Percentiles rank a stretch among this genome's conserved stretches.
Conservation (phyloP, 2,797 vertebrate genomes). For the Crocidura indochinensis region DNA sequence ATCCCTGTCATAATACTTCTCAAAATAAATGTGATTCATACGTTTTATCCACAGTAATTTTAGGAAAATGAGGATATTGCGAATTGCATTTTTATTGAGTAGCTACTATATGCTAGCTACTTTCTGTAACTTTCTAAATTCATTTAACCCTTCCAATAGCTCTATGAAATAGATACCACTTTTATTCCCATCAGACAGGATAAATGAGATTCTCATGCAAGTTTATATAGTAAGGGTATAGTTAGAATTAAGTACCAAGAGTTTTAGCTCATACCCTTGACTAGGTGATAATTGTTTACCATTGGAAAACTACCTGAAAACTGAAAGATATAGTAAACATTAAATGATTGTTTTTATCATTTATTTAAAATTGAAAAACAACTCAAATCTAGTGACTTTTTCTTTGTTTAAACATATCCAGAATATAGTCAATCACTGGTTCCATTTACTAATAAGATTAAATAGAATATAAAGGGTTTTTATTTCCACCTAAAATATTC, state of each 20-base stretch:
- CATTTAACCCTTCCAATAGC: not conserved
- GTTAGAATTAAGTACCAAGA: not conserved
- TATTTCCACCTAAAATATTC: slow-evolving; percentile 51
- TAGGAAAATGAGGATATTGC: slow-evolving; percentile 17
- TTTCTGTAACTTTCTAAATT: slow-evolving; percentile 1
- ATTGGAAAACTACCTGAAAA: slow-evolving; percentile 1
- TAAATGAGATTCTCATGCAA: not conserved
- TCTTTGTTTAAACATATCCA: slow-evolving; percentile 38
- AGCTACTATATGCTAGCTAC: not conserved
- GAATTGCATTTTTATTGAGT: not conserved
- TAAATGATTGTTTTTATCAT: not conserved
- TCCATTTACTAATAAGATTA: slow-evolving; percentile 5
- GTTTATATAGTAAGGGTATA: not conserved
- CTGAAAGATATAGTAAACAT: not conserved
- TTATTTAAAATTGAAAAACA: slow-evolving; percentile 22
- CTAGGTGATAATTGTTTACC: not conserved
- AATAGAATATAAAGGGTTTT: slow-evolving; percentile 15
- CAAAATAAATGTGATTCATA: slow-evolving; percentile 36
- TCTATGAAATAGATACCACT: not conserved
- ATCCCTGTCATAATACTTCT: slow-evolving; percentile 34
- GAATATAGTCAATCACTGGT: slow-evolving; percentile 21
- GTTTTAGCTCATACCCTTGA: not conserved
- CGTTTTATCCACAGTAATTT: slow-evolving; percentile 26
- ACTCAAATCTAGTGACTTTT: slow-evolving; percentile 41
- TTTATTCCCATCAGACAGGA: not conserved